Evolutionary conservation across 1,140 invertebrate genomes (phyloP).

Genomic region (Ylistrum balloti): DNA sequence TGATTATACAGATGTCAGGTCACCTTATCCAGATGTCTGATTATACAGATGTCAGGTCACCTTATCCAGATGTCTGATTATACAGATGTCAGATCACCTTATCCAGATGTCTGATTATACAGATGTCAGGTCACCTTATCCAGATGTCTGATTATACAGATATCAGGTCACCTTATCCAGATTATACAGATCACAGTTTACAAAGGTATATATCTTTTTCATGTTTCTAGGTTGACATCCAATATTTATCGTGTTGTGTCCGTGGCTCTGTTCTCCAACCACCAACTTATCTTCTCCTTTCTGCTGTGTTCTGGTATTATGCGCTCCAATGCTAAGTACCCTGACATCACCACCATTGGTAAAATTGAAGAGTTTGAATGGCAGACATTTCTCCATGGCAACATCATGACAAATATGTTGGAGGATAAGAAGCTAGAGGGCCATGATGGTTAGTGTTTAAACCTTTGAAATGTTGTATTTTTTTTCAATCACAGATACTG

Average conservation of each 20-base stretch:
- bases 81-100: no score
- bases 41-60: no score
- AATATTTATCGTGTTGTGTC: conserved; percentile 80
- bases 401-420: conserved; percentile 78
- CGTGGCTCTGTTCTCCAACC: conserved; percentile 80
- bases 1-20: no score
- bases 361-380: conserved; percentile 77
- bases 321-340: conserved; percentile 72
- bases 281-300: conserved; percentile 81
- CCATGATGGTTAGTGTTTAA: conserved; percentile 70
- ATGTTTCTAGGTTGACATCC: conserved; percentile 72
- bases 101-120: no score
- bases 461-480: no score
- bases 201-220: conserved; percentile 51
- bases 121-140: no score
- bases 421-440: conserved; percentile 71
- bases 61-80: no score
- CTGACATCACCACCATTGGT: conserved; percentile 66
- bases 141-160: no score
- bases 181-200: conserved; percentile 44
- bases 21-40: no score
- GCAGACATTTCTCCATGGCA: conserved; percentile 80
- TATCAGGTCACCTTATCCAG: no score
- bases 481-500: no score
- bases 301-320: conserved; percentile 79